phyloP scores from a whole-genome alignment of 2,888 invertebrate genomes.

The Agrochola lychnidis region DNA sequence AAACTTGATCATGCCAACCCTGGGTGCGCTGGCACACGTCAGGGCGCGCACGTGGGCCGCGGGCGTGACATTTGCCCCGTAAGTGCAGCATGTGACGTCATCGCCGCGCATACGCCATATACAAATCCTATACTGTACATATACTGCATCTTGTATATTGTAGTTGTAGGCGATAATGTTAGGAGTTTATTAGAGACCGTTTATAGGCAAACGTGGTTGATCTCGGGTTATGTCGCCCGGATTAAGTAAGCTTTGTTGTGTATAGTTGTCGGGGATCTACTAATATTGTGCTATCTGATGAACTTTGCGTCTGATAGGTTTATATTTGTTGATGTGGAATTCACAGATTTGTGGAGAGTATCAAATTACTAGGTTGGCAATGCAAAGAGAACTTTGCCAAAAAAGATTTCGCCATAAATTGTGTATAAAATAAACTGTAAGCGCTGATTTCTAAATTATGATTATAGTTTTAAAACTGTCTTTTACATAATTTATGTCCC shows the following conservation, averaged over 20 bases:
- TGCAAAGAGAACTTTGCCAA: background rate
- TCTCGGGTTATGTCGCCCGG: constrained; percentile 43
- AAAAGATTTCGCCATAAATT: background rate
- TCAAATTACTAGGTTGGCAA: constrained; percentile 14
- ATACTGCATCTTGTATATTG: constrained; percentile 34
- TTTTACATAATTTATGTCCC: constrained; percentile 14
- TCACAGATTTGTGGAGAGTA: background rate
- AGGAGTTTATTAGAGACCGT: constrained; percentile 59
- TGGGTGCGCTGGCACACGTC: constrained; percentile 69
- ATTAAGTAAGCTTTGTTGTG: constrained; percentile 61
- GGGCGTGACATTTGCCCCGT: constrained; percentile 85
- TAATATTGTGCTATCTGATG: constrained; percentile 56
- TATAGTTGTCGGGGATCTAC: constrained; percentile 31
- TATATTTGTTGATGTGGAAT: constrained; percentile 24
- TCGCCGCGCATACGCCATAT: constrained; percentile 73
- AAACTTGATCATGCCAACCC: constrained; percentile 61
- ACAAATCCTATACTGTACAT: constrained; percentile 26
- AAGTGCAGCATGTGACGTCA: constrained; percentile 82
- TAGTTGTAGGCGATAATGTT: constrained; percentile 63
- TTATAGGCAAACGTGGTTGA: constrained; percentile 60
- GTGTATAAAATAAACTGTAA: background rate
- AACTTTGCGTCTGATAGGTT: constrained; percentile 51
- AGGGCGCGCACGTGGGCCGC: constrained; percentile 82
- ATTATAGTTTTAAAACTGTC: background rate
- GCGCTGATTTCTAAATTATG: background rate